These are phyloP conservation scores for Genyomyrus donnyi DNA, from an alignment of 2,113 vertebrate genomes.

Conservation along the genomic window DNA sequence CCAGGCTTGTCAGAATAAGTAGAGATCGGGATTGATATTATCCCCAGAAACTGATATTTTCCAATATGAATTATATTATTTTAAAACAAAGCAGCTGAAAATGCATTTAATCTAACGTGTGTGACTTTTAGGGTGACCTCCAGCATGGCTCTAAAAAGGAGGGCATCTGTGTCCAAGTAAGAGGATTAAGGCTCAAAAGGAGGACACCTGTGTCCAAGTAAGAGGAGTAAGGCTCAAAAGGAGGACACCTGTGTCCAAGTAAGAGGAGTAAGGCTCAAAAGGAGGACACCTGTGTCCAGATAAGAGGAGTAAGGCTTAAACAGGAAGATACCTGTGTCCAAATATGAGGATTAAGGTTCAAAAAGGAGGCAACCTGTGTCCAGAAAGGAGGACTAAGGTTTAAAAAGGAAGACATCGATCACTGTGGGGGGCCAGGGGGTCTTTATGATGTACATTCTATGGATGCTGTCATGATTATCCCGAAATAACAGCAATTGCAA, in stretches of 20 bases:
- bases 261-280: background rate
- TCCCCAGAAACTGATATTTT: background rate
- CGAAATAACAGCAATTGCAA: background rate
- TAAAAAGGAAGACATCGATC: background rate
- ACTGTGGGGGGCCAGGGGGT: background rate
- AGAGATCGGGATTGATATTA: background rate
- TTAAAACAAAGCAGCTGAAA: background rate
- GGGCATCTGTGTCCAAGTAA: background rate
- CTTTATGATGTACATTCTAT: background rate
- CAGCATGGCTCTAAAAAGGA: background rate
- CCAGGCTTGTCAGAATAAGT: background rate
- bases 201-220: too few species aligned
- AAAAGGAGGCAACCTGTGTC: background rate
- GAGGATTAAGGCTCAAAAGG: too few species aligned
- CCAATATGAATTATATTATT: background rate
- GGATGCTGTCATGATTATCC: background rate
- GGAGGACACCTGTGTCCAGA: background rate
- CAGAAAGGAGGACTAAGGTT: background rate
- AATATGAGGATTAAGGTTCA: background rate
- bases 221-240: too few species aligned
- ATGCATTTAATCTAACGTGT: background rate
- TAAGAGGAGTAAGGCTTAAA: background rate
- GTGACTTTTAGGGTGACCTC: background rate
- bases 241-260: too few species aligned
- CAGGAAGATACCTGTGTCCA: too few species aligned